phyloP scores from a whole-genome alignment of 2,888 invertebrate species.

The Aromia moschata region DNA sequence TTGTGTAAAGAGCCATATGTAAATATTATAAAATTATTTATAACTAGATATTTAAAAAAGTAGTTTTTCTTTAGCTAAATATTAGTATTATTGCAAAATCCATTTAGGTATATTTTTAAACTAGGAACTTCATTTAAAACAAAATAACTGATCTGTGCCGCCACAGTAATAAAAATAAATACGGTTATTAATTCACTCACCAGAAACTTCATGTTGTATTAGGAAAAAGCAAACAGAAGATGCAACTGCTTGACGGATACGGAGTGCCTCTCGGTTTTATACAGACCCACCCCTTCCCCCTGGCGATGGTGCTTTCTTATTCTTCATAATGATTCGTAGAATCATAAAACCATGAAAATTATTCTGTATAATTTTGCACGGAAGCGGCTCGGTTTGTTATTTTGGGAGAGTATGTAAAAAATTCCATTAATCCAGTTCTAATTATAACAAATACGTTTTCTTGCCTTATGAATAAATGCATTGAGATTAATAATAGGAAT shows the following conservation, averaged over 20 bases:
- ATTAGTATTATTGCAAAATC: too few relatives aligned
- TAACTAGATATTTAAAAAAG: too few relatives aligned
- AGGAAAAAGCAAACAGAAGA: conserved; percentile 36
- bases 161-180: neutral
- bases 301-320: conserved; percentile 52
- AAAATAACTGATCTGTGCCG: too few relatives aligned
- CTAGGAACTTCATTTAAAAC: too few relatives aligned
- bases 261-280: conserved; percentile 48
- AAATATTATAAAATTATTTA: too few relatives aligned
- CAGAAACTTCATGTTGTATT: conserved; percentile 54
- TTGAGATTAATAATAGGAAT: too few relatives aligned
- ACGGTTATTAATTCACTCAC: conserved; percentile 46
- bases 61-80: too few relatives aligned
- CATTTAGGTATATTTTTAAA: too few relatives aligned
- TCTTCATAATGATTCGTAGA: conserved; percentile 35
- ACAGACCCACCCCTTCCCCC: conserved; percentile 48
- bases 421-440: neutral
- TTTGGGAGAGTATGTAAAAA: neutral
- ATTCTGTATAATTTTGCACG: conserved; percentile 17
- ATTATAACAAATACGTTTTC: neutral
- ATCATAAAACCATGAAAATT: conserved; percentile 16
- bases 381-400: conserved; percentile 7
- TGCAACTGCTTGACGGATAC: conserved; percentile 46
- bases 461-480: too few relatives aligned
- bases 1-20: too few relatives aligned